Evolutionary conservation across 1,140 invertebrate genomes (phyloP).

Genomic region (Penaeus chinensis): DNA sequence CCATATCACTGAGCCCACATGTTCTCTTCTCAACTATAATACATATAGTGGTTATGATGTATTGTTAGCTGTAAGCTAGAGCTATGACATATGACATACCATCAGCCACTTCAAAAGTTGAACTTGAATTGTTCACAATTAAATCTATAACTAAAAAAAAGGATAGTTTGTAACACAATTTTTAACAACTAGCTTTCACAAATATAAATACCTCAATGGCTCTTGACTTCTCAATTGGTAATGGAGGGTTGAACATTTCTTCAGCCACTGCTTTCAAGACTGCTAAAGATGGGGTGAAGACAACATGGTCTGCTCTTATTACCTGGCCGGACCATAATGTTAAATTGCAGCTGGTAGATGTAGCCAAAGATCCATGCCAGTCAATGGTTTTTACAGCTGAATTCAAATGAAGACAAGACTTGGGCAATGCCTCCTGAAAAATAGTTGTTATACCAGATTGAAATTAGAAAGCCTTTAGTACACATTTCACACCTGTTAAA

Average conservation of each 20-base stretch:
- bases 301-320: slow-evolving; percentile 36
- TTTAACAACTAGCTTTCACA: too few species aligned
- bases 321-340: slow-evolving; percentile 15
- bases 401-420: slow-evolving; percentile 11
- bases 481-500: too few species aligned
- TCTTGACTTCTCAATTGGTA: slow-evolving; percentile 20
- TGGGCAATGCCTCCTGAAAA: slow-evolving; percentile 33
- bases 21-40: too few species aligned
- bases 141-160: too few species aligned
- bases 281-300: slow-evolving; percentile 43
- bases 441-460: background rate
- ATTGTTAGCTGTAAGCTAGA: too few species aligned
- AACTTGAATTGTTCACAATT: too few species aligned
- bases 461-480: too few species aligned
- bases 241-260: slow-evolving; percentile 32
- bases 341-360: slow-evolving; percentile 25
- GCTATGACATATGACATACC: too few species aligned
- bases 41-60: too few species aligned
- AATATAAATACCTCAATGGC: slow-evolving; percentile 43
- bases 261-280: slow-evolving; percentile 36
- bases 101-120: too few species aligned
- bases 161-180: too few species aligned
- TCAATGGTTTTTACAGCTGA: slow-evolving; percentile 35
- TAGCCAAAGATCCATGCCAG: background rate
- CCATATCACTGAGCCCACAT: too few species aligned